Evolutionary conservation across 2,797 vertebrate genomes (phyloP), one percentile per base, ranked within the genome.

Genomic region (Melanotaenia nigrans): DNA sequence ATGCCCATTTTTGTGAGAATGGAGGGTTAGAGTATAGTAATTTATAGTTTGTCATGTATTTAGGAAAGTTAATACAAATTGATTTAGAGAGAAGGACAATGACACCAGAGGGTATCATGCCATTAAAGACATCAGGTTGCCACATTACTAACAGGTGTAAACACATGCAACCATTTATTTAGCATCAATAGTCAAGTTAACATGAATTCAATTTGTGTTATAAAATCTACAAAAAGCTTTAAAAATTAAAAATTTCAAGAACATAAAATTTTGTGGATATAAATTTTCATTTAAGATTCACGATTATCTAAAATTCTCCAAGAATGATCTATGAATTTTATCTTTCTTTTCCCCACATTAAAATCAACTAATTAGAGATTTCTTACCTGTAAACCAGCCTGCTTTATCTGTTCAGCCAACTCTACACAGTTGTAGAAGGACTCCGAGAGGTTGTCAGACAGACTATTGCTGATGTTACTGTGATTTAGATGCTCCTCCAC

Each of bases 401-500:
- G 83, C 54, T 91, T 91, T 79, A 96, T 95, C 82, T 97, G 95
- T 40, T 96, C 95, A 56, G 95, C 96, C 77, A 98, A 84, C 69
- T 97, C 95, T 77, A 98, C 79, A 81, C 93, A 95, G 71, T 91
- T 96, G 28, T 93, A 86, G 83, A 97, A 95, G 40, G 95, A 96
- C 18, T 89, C 38, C 68, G 95, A 75, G 59, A 96, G 91, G 82
- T 98, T 96, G 61, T 96, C 95, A 92, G 95, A 96, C 70, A 99
- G 92, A 38, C 85, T 89, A 65, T 42, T 64, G 6, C 95, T 89
- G 78, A 99, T 95, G 86, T 96, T 95, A 47, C 79, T 82, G 71
- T 99, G 98, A 68, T 92, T 96, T 51, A 99, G 91, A 49, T 91
- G 96, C 82, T 92, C 94, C 90, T 95, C 95, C 81, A 99, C 88